Conservation (phyloP, 2,113 vertebrate species). For the Lucifuga dentata region DNA sequence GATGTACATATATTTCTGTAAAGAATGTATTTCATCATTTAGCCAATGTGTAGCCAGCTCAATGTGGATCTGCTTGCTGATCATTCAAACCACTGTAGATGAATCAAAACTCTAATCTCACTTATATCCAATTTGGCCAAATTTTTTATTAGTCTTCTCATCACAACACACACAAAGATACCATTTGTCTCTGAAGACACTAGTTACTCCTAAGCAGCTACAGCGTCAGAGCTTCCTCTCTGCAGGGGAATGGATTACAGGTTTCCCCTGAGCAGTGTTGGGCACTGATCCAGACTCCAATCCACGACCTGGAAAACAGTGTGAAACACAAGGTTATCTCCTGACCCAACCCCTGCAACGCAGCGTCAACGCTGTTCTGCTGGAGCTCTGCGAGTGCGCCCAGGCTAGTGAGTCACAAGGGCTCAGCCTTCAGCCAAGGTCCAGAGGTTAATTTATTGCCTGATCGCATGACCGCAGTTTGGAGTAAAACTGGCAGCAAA, state of each 20-base stretch:
- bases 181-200: conserved; percentile 16
- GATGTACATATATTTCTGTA: too few relatives aligned
- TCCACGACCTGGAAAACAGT: conserved; percentile 52
- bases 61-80: not conserved
- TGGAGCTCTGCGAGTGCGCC: conserved; percentile 34
- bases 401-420: conserved; percentile 67
- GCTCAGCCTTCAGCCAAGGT: conserved; percentile 56
- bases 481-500: conserved; percentile 75
- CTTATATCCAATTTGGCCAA: conserved; percentile 21
- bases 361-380: conserved; percentile 60
- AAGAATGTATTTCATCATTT: too few relatives aligned
- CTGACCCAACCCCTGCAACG: conserved; percentile 66
- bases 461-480: conserved; percentile 73
- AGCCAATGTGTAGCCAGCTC: not conserved
- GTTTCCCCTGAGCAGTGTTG: conserved; percentile 9
- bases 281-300: conserved; percentile 39
- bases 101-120: conserved; percentile 22
- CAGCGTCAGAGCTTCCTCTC: conserved; percentile 16
- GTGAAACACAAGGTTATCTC: conserved; percentile 76
- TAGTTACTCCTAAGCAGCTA: not conserved
- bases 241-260: conserved; percentile 26
- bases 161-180: conserved; percentile 23
- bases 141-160: conserved; percentile 43
- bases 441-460: conserved; percentile 75
- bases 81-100: conserved; percentile 10